Evolutionary conservation across 2,888 invertebrate species (phyloP).

Genomic region (Hofmannophila pseudospretella): DNA sequence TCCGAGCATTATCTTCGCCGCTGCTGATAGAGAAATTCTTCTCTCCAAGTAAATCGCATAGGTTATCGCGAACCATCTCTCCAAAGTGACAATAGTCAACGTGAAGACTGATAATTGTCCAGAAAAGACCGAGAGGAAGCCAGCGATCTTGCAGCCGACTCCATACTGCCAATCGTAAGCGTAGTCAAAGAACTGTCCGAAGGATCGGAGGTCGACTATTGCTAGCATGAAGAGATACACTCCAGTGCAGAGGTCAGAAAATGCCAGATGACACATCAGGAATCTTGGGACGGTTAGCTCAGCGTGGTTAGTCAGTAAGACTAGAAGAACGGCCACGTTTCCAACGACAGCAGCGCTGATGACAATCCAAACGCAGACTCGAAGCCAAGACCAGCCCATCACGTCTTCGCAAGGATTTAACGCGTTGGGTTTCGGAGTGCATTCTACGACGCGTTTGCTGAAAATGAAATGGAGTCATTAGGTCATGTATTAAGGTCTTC

Average conservation of each 20-base stretch:
- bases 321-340: constrained; percentile 88
- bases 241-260: constrained; percentile 93
- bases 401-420: constrained; percentile 94
- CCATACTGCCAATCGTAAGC: constrained; percentile 94
- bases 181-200: constrained; percentile 92
- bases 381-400: constrained; percentile 88
- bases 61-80: constrained; percentile 90
- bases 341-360: constrained; percentile 89
- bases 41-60: constrained; percentile 90
- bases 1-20: constrained; percentile 85
- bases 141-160: constrained; percentile 89
- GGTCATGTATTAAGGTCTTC: not conserved
- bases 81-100: constrained; percentile 89
- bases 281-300: constrained; percentile 66
- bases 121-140: constrained; percentile 92
- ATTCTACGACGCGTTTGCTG: constrained; percentile 72
- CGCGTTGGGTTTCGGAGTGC: constrained; percentile 86
- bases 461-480: too few relatives aligned
- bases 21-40: constrained; percentile 84
- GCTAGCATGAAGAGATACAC: constrained; percentile 90
- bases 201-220: constrained; percentile 88
- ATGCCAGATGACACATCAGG: constrained; percentile 85
- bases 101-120: constrained; percentile 93
- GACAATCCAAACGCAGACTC: constrained; percentile 92
- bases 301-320: constrained; percentile 81